Base-by-base conservation (phyloP, 2,113 vertebrate genomes). In the Pseudorhombus dupliciocellatus region DNA sequence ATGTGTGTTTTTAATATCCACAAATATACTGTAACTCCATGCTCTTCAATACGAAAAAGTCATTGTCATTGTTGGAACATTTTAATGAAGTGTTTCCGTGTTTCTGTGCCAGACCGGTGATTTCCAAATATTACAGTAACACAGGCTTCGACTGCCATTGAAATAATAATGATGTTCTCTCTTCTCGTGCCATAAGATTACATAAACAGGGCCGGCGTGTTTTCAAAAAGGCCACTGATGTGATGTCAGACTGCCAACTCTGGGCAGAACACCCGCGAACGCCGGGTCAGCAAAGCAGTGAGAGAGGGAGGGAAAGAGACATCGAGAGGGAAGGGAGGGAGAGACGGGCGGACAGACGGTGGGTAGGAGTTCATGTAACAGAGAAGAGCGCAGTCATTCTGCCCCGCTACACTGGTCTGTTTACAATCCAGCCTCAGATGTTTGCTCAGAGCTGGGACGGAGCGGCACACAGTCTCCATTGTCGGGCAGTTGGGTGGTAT, bases 361-460 rank as follows among this genome's bases (percentile, higher is more conserved):
- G 44, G 31, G 79, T 61, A 48, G 76, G 75, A 71, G 73, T 78
- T 68, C 59, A 68, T 55, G 69, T 28, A 75, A 79, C 59, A 79
- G 75, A 82, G 72, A 40, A 67, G 70, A 59, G 73, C 69, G 42
- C 37, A 46, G 83, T 73, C 69, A 10, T 54, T 52, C 55, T 54
- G 53, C 58, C 28, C 26, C 3, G 31, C 66, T 40, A 85, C 77
- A 84, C 62, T 69, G 69, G 70, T 80, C 81, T 46, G 73, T 87
- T 88, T 89, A 81, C 86, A 66, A 77, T 77, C 68, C 59, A 53
- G 73, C 69, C n/a, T 89, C 75, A 82, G 75, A 88, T 73, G 80
- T 81, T 85, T 73, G 51, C 55, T 61, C 42, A 24, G 66, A 73
- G 77, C 66, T 4, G 59, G 71, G 73, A 69, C 30, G 11, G 59